These are phyloP conservation scores for Scleropages formosus DNA, from an alignment of 2,797 vertebrate genomes.

Conservation along the genomic window DNA sequence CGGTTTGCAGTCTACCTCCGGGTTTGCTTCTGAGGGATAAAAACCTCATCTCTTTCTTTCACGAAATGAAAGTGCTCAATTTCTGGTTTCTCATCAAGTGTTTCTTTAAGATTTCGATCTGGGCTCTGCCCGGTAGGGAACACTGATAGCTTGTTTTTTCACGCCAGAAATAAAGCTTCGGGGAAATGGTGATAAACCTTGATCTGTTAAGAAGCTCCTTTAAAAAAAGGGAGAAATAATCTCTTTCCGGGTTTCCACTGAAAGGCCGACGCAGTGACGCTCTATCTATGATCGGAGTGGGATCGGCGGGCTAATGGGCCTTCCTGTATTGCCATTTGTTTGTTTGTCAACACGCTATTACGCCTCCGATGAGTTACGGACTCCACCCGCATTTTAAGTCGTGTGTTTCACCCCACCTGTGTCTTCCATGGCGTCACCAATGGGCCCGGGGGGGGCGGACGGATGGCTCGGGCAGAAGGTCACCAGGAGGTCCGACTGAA, in stretches of 20 bases:
- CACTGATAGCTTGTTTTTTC: slow-evolving; percentile 53
- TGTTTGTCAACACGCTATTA: slow-evolving; percentile 21
- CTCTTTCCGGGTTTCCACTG: slow-evolving; percentile 30
- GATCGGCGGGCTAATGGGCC: background rate
- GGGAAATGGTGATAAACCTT: slow-evolving; percentile 54
- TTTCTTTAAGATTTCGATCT: slow-evolving; percentile 63
- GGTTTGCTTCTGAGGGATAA: slow-evolving; percentile 40
- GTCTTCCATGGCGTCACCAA: slow-evolving; percentile 9
- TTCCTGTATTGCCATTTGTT: slow-evolving; percentile 22
- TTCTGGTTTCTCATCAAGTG: slow-evolving; percentile 30
- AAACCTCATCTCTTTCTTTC: slow-evolving; percentile 46
- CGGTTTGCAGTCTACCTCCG: slow-evolving; percentile 29
- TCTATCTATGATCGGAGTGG: background rate
- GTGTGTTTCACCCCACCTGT: background rate
- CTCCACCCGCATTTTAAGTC: slow-evolving; percentile 34
- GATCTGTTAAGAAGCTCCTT: slow-evolving; percentile 46
- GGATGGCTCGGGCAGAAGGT: background rate
- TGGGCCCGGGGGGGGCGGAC: slow-evolving; percentile 7
- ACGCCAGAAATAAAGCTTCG: slow-evolving; percentile 49
- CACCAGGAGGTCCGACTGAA: background rate
- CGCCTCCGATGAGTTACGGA: slow-evolving; percentile 37
- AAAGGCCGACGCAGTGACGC: slow-evolving; percentile 26
- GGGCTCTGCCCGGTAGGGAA: slow-evolving; percentile 34
- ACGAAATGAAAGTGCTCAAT: slow-evolving; percentile 46
- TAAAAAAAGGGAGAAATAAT: slow-evolving; percentile 41